A percentile compares a stretch with the other conserved stretches of the same genome.
Evolutionary conservation across 2,888 invertebrate genomes (phyloP).

Genomic region (Agrotis segetum): DNA sequence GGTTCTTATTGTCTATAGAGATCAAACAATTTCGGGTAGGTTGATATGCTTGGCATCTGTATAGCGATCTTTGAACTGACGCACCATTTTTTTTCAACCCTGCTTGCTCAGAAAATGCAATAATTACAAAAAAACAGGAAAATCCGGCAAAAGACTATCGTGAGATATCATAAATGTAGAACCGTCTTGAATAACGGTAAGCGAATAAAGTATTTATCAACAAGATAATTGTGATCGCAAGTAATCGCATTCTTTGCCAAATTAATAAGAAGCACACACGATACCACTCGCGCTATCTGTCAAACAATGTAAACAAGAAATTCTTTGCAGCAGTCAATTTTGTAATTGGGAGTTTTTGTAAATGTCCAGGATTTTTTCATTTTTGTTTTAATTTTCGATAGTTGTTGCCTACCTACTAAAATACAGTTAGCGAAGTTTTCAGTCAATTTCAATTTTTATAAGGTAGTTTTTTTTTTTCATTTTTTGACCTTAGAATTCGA

Average conservation of each 20-base stretch:
- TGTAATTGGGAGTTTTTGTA: background rate
- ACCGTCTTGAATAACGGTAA: constrained; percentile 30
- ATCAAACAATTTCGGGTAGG: too few relatives aligned
- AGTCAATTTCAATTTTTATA: background rate
- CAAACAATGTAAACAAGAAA: constrained; percentile 65
- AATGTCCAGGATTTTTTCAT: background rate
- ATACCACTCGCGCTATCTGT: constrained; percentile 46
- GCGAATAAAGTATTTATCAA: constrained; percentile 23
- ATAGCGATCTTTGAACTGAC: too few relatives aligned
- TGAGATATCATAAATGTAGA: constrained; percentile 15
- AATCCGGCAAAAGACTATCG: background rate
- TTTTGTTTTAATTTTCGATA: background rate
- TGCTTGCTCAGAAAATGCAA: too few relatives aligned
- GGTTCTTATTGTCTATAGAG: too few relatives aligned
- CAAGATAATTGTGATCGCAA: constrained; percentile 30
- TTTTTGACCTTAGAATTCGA: too few relatives aligned
- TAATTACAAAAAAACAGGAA: too few relatives aligned
- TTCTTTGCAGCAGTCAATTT: constrained; percentile 44
- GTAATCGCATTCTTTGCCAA: constrained; percentile 47
- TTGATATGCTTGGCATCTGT: too few relatives aligned
- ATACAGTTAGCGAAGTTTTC: background rate
- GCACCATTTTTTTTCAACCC: too few relatives aligned
- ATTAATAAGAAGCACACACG: constrained; percentile 49
- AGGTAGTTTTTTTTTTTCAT: too few relatives aligned
- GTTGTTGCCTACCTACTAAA: background rate